These are phyloP conservation scores for Synergus laeviventris DNA, from an alignment of 2,888 invertebrate genomes.

Conservation along the genomic window DNA sequence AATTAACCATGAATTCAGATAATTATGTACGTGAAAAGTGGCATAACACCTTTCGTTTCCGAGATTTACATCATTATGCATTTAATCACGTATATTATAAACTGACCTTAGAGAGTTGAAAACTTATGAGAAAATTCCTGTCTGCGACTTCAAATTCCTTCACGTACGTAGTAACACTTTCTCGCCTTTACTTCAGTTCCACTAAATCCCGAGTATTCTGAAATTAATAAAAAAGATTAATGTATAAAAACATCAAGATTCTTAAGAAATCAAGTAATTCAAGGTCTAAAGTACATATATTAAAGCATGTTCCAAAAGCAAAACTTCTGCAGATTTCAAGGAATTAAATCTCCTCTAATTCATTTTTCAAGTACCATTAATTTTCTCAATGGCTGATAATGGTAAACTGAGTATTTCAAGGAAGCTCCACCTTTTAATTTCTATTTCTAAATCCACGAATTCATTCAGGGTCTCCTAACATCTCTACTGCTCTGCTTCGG, in stretches of 20 bases:
- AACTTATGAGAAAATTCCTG: background rate
- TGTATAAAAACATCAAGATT: background rate
- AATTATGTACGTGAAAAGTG: background rate
- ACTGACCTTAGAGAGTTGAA: background rate
- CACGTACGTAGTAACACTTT: background rate
- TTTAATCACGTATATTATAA: background rate
- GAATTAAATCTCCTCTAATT: too few species aligned
- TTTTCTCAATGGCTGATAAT: background rate
- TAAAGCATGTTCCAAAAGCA: too few species aligned
- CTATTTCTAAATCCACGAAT: constrained; percentile 29
- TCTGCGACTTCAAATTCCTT: background rate
- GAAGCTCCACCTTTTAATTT: constrained; percentile 9
- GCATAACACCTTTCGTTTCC: background rate
- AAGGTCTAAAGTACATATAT: too few species aligned
- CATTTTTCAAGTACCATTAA: too few species aligned
- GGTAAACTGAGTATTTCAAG: constrained; percentile 20
- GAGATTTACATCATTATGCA: background rate
- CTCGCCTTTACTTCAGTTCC: background rate
- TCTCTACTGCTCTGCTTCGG: constrained; percentile 81
- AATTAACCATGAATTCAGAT: background rate
- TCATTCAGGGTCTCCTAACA: constrained; percentile 77
- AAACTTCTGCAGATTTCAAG: too few species aligned
- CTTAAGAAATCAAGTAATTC: too few species aligned
- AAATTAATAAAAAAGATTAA: background rate
- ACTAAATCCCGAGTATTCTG: background rate